phyloP scores from a whole-genome alignment of 1,140 invertebrate genomes.

The Pissodes strobi region DNA sequence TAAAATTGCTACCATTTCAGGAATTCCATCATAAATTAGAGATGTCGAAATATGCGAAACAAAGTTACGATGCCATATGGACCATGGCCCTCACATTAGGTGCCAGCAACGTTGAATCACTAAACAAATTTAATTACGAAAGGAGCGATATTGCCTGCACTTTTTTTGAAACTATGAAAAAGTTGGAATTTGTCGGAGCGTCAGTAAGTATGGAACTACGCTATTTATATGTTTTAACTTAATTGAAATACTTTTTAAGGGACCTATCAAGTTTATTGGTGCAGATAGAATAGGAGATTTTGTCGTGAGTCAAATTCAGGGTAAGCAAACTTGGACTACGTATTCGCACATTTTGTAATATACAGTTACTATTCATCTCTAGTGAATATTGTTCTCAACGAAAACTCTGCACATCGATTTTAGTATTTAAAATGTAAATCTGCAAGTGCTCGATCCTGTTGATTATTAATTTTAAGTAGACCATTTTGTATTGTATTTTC shows the following conservation, averaged over 20 bases:
- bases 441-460: too few species aligned
- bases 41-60: constrained; percentile 71
- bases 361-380: too few species aligned
- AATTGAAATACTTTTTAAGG: constrained; percentile 61
- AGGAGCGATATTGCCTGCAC: constrained; percentile 68
- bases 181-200: constrained; percentile 78
- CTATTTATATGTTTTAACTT: neutral
- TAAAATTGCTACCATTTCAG: too few species aligned
- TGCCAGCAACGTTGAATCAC: constrained; percentile 3
- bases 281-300: constrained; percentile 83
- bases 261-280: constrained; percentile 83
- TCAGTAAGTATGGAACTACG: constrained; percentile 67
- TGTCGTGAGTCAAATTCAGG: constrained; percentile 84
- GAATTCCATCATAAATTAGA: too few species aligned
- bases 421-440: too few species aligned
- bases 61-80: constrained; percentile 89
- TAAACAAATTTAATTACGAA: constrained; percentile 69
- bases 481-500: too few species aligned
- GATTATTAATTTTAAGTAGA: too few species aligned
- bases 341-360: too few species aligned
- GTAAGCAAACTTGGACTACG: too few species aligned
- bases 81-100: constrained; percentile 76
- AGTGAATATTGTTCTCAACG: too few species aligned
- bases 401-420: too few species aligned
- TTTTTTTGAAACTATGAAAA: constrained; percentile 70